These are phyloP conservation scores for Mayetiola destructor DNA, from an alignment of 2,888 invertebrate genomes.

Conservation along the genomic window DNA sequence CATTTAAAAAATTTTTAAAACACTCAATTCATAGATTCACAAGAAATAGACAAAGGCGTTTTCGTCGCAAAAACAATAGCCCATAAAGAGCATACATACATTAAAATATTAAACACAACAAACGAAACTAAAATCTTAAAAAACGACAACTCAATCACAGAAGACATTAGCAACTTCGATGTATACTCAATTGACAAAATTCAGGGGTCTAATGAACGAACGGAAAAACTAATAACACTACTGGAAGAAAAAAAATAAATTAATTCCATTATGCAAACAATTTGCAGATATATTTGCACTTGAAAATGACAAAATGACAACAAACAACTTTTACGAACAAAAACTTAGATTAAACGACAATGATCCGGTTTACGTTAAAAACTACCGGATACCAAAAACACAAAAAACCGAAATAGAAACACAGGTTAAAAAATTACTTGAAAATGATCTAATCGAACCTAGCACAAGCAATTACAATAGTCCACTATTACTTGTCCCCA, in stretches of 20 bases:
- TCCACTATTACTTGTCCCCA: slow-evolving; percentile 21
- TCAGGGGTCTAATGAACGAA: too few relatives aligned
- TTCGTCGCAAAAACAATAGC: too few relatives aligned
- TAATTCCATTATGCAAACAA: slow-evolving; percentile 15
- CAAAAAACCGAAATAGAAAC: slow-evolving; percentile 19
- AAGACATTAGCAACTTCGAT: too few relatives aligned
- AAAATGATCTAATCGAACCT: slow-evolving; percentile 19
- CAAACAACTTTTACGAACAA: slow-evolving; percentile 22
- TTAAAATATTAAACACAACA: too few relatives aligned
- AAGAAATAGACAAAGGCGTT: not conserved
- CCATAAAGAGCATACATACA: too few relatives aligned
- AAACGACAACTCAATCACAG: not conserved
- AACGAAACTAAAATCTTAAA: not conserved
- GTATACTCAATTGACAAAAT: too few relatives aligned
- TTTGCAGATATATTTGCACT: slow-evolving; percentile 19
- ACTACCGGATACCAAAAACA: slow-evolving; percentile 19
- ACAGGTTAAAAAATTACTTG: slow-evolving; percentile 19
- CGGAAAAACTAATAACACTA: too few relatives aligned
- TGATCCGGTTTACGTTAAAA: slow-evolving; percentile 20
- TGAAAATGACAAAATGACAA: slow-evolving; percentile 18
- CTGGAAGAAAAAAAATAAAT: not conserved
- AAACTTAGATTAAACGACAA: slow-evolving; percentile 18
- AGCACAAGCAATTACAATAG: slow-evolving; percentile 19
- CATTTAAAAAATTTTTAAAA: not conserved
- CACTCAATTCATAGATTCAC: not conserved